Evolutionary conservation across 2,113 vertebrate genomes (phyloP), one percentile per base, ranked within the genome.

Genomic region (Melanotaenia duboulayi): DNA sequence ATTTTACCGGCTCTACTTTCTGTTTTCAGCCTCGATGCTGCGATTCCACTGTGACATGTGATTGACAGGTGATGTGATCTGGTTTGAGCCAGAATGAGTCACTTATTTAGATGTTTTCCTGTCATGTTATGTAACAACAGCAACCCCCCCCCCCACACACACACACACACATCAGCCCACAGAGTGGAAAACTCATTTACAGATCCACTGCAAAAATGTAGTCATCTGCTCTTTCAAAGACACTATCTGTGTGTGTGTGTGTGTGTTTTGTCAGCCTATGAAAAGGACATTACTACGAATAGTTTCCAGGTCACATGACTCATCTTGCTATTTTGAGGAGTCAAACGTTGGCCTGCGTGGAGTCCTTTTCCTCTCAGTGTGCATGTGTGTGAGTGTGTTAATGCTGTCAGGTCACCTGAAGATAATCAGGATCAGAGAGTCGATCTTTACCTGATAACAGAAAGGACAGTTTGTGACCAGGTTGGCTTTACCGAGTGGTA

Each of bases 201-300:
- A 60, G 50, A 49, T 64, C 78, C 66, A 78, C 56, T 39, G 67
- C 6, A 58, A 82, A 63, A 65, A 84, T 85, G 79, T 28, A 83
- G 81, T 67, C 79, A 64, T 25, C 49, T 11, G 55, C 66, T 77
- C 67, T 65, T 83, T 81, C 24, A 78, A 78, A 80, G 76, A 17
- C 37, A 28, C 68, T 71, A 54, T 78, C 42, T 68, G 49, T 35
- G 32, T 35, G 32, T 35, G 32, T 35, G 32, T 35, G 32, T 61
- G 65, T 77, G 42, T 52, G 8, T 71, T 74, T 40, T 19, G 54
- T 65, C 62, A 48, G 72, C 9, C 85, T 90, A 87, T 89, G 82
- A 90, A 89, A 90, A 91, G 78, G 82, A 80, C 82, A 91, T 90
- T 90, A 88, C 88, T 79, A 78, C 61, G 58, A 90, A 92, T 92